phyloP scores from a whole-genome alignment of 1,140 invertebrate species.

The Phymorhynchus buccinoides region DNA sequence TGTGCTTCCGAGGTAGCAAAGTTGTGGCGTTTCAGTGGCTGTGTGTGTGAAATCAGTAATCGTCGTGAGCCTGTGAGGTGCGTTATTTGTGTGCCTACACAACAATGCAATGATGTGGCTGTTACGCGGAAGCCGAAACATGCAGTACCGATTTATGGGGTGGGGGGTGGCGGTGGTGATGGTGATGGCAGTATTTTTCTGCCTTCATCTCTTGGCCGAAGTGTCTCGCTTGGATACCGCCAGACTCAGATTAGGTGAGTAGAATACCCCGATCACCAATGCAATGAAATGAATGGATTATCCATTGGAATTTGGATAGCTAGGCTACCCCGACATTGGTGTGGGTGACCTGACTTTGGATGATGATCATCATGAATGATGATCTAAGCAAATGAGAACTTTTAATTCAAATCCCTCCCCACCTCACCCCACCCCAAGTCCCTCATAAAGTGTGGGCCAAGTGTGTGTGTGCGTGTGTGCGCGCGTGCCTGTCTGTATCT shows the following conservation, averaged over 20 bases:
- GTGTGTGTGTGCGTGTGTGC: too few relatives aligned
- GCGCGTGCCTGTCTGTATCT: too few relatives aligned
- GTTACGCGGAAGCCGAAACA: constrained; percentile 12
- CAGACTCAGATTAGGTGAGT: constrained; percentile 45
- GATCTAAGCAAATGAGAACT: too few relatives aligned
- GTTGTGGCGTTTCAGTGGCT: not conserved
- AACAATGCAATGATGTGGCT: constrained; percentile 37
- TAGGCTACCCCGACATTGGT: not conserved
- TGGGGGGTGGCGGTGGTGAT: constrained; percentile 18
- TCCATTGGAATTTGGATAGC: too few relatives aligned
- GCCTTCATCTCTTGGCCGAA: constrained; percentile 44
- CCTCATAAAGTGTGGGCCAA: not conserved
- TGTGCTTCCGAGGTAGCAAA: too few relatives aligned
- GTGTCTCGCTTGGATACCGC: constrained; percentile 45
- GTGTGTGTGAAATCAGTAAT: not conserved
- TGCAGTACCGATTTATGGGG: constrained; percentile 34
- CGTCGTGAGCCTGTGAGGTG: not conserved
- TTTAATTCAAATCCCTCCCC: too few relatives aligned
- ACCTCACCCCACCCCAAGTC: not conserved
- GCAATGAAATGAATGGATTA: too few relatives aligned
- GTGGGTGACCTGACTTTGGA: too few relatives aligned
- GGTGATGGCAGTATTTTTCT: constrained; percentile 41
- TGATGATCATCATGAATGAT: too few relatives aligned
- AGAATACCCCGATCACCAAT: too few relatives aligned
- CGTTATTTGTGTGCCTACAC: too few relatives aligned